Conservation (phyloP, 2,888 invertebrate species). For the Drosophila formosana region DNA sequence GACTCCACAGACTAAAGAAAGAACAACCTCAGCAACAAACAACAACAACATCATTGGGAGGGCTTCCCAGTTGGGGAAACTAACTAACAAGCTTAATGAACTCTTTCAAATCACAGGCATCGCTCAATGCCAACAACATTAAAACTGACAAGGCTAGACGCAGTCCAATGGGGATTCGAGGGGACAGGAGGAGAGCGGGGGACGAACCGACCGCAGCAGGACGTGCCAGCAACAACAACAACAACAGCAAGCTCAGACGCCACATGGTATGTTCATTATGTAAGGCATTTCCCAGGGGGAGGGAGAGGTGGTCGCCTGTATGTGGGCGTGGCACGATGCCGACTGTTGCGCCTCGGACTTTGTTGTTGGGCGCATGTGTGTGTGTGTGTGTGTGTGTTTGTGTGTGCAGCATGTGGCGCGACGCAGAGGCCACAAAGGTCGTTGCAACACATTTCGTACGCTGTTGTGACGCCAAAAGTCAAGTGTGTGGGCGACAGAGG, state of each 20-base stretch:
- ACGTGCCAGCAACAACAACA: constrained; percentile 48
- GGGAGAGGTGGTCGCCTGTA: constrained; percentile 13
- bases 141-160: constrained; percentile 72
- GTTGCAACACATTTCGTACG: constrained; percentile 68
- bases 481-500: constrained; percentile 30
- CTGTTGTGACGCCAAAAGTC: constrained; percentile 69
- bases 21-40: constrained; percentile 8
- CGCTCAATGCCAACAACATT: constrained; percentile 80
- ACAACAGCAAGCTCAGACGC: constrained; percentile 39
- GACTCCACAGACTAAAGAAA: constrained; percentile 19
- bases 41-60: constrained; percentile 3
- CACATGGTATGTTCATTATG: constrained; percentile 68
- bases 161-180: constrained; percentile 4
- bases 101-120: constrained; percentile 79
- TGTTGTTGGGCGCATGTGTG: constrained; percentile 20
- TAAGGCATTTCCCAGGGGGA: constrained; percentile 38
- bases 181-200: not conserved
- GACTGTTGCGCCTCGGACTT: constrained; percentile 66
- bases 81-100: constrained; percentile 76
- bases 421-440: constrained; percentile 70
- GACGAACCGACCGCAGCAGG: constrained; percentile 21
- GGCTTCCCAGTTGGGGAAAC: constrained; percentile 44
- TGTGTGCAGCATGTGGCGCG: constrained; percentile 46
- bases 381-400: constrained; percentile 5
- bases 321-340: constrained; percentile 49